A percentile compares a stretch with the other conserved stretches of the same genome.
These are phyloP conservation scores for Haplotaxodon microlepis DNA, from an alignment of 2,113 vertebrate species.

Conservation along the genomic window DNA sequence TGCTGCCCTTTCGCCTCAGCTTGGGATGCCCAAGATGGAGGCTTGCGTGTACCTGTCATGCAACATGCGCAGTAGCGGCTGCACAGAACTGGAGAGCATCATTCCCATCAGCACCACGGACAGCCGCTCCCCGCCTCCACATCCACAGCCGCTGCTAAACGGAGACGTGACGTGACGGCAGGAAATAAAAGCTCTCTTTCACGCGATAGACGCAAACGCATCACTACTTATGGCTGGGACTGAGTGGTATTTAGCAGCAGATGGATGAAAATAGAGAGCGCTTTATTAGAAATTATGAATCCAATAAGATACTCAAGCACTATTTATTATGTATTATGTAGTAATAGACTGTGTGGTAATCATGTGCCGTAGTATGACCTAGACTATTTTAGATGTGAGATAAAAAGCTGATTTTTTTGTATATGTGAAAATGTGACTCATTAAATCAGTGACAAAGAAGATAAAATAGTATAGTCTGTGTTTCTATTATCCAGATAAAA, in stretches of 20 bases:
- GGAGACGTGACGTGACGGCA: conserved; percentile 3
- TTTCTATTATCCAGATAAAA: background rate
- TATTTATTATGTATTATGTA: background rate
- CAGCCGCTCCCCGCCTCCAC: conserved; percentile 41
- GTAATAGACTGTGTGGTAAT: background rate
- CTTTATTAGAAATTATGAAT: background rate
- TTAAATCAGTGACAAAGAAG: background rate
- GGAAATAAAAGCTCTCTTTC: background rate
- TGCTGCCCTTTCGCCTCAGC: conserved; percentile 62
- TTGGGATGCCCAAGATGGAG: conserved; percentile 76
- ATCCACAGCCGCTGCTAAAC: background rate
- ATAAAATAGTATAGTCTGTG: background rate
- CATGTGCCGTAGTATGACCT: background rate
- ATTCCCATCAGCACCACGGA: conserved; percentile 51
- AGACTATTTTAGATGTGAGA: background rate
- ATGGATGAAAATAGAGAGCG: background rate
- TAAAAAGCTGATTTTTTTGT: background rate
- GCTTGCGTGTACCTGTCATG: conserved; percentile 72
- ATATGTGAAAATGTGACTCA: fast-evolving
- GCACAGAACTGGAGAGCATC: conserved; percentile 35
- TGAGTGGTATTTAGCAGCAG: background rate
- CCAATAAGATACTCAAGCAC: background rate
- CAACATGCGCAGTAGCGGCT: conserved; percentile 75
- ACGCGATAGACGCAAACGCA: conserved; percentile 2
- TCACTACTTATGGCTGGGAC: background rate